These are phyloP conservation scores for Loris lydekkerianus DNA, from an alignment of 2,797 vertebrate genomes.

Conservation along the genomic window DNA sequence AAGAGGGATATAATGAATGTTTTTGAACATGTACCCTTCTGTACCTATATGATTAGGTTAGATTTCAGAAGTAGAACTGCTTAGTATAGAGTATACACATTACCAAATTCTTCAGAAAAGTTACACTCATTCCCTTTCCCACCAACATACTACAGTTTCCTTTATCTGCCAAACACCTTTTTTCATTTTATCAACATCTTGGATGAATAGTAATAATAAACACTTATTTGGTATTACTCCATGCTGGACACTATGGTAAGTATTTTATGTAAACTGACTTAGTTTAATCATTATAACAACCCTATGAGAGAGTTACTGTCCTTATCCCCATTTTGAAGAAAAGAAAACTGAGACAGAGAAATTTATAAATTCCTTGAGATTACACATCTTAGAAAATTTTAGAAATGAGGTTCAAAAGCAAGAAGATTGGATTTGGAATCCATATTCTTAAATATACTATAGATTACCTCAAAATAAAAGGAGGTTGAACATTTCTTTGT, in stretches of 20 bases:
- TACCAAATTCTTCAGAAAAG: not conserved
- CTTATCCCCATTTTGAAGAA: not conserved
- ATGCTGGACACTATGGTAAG: not conserved
- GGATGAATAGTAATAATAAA: not conserved
- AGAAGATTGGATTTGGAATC: not conserved
- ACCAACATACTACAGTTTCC: not conserved
- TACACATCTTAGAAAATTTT: not conserved
- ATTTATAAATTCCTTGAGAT: not conserved
- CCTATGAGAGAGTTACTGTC: not conserved
- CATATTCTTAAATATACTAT: not conserved
- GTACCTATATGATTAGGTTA: not conserved
- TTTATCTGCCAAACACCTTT: not conserved
- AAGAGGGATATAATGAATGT: not conserved
- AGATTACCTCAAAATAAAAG: not conserved
- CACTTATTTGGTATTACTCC: not conserved
- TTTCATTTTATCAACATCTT: not conserved
- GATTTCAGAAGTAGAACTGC: constrained; percentile 41
- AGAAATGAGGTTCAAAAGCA: not conserved
- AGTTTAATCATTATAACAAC: not conserved
- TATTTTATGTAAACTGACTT: not conserved
- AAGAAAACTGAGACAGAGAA: constrained; percentile 25
- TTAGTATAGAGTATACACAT: not conserved
- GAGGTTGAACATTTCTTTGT: not conserved
- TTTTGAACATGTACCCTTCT: not conserved
- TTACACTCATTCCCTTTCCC: not conserved